A percentile compares a stretch with the other conserved stretches of the same genome.
Evolutionary conservation across 2,113 vertebrate species (phyloP).

Genomic region (Bolborhynchus lineola): DNA sequence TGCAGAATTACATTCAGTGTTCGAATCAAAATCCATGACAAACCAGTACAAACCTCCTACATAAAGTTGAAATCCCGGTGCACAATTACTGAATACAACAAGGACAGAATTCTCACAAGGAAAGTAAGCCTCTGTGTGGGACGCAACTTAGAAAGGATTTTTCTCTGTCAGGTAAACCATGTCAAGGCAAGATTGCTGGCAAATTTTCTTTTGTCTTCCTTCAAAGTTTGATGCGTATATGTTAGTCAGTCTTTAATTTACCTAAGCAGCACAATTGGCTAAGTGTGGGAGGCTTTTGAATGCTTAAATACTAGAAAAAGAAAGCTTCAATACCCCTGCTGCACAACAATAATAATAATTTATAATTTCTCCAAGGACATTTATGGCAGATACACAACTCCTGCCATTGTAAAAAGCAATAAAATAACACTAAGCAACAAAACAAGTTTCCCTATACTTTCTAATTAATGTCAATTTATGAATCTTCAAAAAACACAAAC

Average conservation of each 20-base stretch:
- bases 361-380: background rate
- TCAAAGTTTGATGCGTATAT: slow-evolving; percentile 8
- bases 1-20: background rate
- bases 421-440: background rate
- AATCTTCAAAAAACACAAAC: background rate
- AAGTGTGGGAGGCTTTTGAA: slow-evolving; percentile 31
- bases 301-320: background rate
- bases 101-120: background rate
- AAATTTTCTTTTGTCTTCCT: slow-evolving; percentile 37
- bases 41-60: slow-evolving; percentile 34
- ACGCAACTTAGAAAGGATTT: slow-evolving; percentile 4
- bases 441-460: background rate
- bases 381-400: background rate
- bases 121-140: slow-evolving; percentile 41
- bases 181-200: background rate
- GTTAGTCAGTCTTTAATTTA: slow-evolving; percentile 46
- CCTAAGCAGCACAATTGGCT: background rate
- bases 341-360: slow-evolving; percentile 15
- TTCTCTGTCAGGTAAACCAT: slow-evolving; percentile 33
- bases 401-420: background rate
- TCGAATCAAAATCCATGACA: slow-evolving; percentile 11
- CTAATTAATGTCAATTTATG: background rate
- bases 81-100: background rate
- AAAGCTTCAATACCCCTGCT: background rate
- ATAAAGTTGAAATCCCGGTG: background rate